phyloP scores from a whole-genome alignment of 2,888 invertebrate genomes.

The Brenthis hecate region DNA sequence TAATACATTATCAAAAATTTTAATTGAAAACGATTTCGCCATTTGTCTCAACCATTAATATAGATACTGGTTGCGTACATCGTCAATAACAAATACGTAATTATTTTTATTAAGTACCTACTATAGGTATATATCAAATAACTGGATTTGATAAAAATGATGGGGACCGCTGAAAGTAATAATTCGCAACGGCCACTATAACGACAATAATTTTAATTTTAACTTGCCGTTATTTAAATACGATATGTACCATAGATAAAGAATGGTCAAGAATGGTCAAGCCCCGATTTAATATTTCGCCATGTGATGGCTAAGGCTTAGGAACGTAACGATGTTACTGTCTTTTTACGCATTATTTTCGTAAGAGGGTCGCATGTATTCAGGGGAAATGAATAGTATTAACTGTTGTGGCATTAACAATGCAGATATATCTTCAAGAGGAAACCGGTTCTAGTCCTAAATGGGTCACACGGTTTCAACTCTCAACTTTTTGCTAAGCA shows the following conservation, averaged over 20 bases:
- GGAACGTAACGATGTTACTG: conserved; percentile 70
- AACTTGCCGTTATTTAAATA: conserved; percentile 55
- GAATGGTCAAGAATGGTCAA: conserved; percentile 69
- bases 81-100: conserved; percentile 25
- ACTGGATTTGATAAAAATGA: conserved; percentile 43
- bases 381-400: conserved; percentile 75
- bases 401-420: conserved; percentile 77
- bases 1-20: conserved; percentile 77
- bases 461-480: conserved; percentile 81
- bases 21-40: conserved; percentile 77
- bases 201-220: conserved; percentile 57
- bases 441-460: conserved; percentile 79
- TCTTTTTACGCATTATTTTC: conserved; percentile 77
- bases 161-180: conserved; percentile 52
- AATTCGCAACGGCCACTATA: conserved; percentile 54
- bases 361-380: conserved; percentile 72
- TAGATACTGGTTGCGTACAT: conserved; percentile 58
- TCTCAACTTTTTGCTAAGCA: conserved; percentile 67
- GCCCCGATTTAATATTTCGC: conserved; percentile 68
- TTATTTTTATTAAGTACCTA: conserved; percentile 11
- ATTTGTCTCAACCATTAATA: conserved; percentile 70
- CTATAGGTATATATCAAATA: conserved; percentile 15
- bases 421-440: conserved; percentile 73
- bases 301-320: conserved; percentile 64
- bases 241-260: conserved; percentile 41